phyloP scores from a whole-genome alignment of 2,888 invertebrate genomes.

The Melieria crassipennis region DNA sequence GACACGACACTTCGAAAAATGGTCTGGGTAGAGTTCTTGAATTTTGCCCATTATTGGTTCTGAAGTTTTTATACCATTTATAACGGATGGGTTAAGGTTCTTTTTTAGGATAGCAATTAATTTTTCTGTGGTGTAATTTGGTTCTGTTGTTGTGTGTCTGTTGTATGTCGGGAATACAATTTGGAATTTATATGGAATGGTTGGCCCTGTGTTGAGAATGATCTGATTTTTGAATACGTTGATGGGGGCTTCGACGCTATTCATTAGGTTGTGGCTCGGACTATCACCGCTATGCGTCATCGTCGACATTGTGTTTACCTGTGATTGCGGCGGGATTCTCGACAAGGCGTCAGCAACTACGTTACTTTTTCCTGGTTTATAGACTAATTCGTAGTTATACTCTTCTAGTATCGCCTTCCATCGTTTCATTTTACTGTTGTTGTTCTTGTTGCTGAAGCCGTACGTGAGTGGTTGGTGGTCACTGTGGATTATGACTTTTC shows the following conservation, averaged over 20 bases:
- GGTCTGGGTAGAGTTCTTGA: constrained; percentile 14
- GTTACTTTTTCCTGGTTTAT: constrained; percentile 11
- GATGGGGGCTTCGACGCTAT: not conserved
- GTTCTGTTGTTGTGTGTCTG: not conserved
- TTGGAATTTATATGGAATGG: constrained; percentile 7
- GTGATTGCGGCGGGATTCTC: constrained; percentile 4
- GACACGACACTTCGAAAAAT: constrained; percentile 17
- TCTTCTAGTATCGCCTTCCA: constrained; percentile 23
- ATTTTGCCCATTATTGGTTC: constrained; percentile 23
- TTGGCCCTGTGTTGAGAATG: not conserved
- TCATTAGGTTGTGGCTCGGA: not conserved
- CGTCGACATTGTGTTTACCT: not conserved
- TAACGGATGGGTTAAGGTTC: constrained; percentile 21
- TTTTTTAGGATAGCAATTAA: constrained; percentile 13
- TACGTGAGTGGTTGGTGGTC: constrained; percentile 21
- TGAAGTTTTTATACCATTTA: constrained; percentile 19
- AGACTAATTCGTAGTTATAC: constrained; percentile 7
- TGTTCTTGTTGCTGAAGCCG: not conserved
- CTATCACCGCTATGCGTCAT: constrained; percentile 2
- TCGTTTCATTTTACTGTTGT: constrained; percentile 13
- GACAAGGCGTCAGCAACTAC: constrained; percentile 17
- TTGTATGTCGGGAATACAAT: constrained; percentile 7
- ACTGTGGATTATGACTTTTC: constrained; percentile 7
- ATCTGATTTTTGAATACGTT: not conserved
- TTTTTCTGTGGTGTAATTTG: not conserved